Evolutionary conservation across 1,140 invertebrate species (phyloP), one percentile per base, ranked within the genome.

Genomic region (Hetaerina americana): DNA sequence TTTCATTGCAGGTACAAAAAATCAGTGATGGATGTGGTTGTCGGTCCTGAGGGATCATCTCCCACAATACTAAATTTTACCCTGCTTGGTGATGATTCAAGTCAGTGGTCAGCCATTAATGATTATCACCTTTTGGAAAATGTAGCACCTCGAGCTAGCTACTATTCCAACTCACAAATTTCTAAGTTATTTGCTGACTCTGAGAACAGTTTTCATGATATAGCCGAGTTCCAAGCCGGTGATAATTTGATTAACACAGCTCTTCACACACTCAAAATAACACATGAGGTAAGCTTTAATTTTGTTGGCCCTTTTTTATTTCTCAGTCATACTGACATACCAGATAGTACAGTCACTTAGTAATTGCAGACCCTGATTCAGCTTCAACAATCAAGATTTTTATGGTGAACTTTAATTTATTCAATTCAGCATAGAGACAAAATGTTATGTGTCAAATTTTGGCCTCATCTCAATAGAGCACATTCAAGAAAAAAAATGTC

Each of bases 51-150:
- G 49, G 76, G 78, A 28, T 77, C 79, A 10, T 86, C 85, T 12
- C 86, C 86, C 22, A 80, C 86, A 31, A 83, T 82, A 57, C 76
- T 92, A 25, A 94, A 96, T 80, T 92, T 96, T 75, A 92, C 88
- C 0, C 81, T 97, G 18, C 88, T 90, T 84, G 84, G 87, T 66
- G 87, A 91, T 77, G 88, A 92, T 78, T 85, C 88, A 0, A 80
- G 87, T 70, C 87, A 89, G 75, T 97, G 94, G 94, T 90, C 90
- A 0, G 85, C 85, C 12, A 85, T 87, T 5, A 85, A 91, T 77
- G 92, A 94, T 80, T 94, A 89, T 80, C 84, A 84, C 69, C 78
- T 88, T 5, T 77, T 75, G 5, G 79, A 83, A 57, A 88, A 89
- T 73, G 76, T 82, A 71, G 79, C 77, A 74, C 81, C 76, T 66